Evolutionary conservation across 2,797 vertebrate genomes (phyloP).

Genomic region (Phylloscopus collybita): DNA sequence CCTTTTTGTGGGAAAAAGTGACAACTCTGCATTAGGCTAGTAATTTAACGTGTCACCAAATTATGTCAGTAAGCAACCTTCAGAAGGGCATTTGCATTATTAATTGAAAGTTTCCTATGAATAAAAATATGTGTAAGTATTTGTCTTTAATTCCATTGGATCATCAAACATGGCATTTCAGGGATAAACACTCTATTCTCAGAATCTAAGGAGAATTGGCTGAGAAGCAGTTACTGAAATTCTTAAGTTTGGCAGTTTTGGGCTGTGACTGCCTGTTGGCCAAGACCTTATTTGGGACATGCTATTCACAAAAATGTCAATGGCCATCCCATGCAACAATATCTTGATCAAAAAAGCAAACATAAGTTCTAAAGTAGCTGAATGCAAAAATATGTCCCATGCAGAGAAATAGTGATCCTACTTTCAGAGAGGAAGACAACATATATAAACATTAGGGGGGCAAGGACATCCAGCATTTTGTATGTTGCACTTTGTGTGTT

Average conservation of each 20-base stretch:
- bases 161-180: neutral
- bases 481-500: too few relatives aligned
- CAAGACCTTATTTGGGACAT: neutral
- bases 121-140: neutral
- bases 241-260: neutral
- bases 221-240: neutral
- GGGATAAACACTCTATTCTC: neutral
- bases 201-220: neutral
- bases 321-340: neutral
- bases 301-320: neutral
- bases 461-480: neutral
- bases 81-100: neutral
- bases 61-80: neutral
- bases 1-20: neutral
- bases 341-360: neutral
- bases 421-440: neutral
- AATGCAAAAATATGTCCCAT: neutral
- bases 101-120: neutral
- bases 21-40: neutral
- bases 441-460: neutral
- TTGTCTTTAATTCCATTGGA: neutral
- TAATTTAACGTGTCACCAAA: constrained; percentile 35
- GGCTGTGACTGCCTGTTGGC: neutral
- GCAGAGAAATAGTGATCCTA: neutral
- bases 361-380: neutral